These are phyloP conservation scores for Montipora sp. DNA, from an alignment of 64 coral and sea anemone genomes.

Conservation along the genomic window DNA sequence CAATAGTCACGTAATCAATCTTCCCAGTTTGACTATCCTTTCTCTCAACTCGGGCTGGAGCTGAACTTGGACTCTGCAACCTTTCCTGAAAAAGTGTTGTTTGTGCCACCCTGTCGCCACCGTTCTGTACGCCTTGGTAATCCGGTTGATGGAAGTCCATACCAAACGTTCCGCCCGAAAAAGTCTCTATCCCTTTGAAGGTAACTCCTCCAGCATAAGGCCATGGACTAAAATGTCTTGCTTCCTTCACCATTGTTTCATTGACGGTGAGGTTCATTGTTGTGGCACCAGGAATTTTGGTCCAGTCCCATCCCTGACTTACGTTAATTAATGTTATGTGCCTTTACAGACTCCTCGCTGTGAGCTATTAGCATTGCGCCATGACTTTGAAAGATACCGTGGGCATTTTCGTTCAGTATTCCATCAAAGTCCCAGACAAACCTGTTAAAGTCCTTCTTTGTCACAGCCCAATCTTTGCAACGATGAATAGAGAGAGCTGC, in stretches of 20 bases:
- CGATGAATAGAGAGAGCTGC: slow-evolving; percentile 54
- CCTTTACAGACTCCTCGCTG: slow-evolving; percentile 48
- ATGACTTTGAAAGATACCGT: slow-evolving; percentile 55
- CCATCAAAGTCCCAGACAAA: slow-evolving; percentile 62
- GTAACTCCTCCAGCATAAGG: slow-evolving; percentile 39
- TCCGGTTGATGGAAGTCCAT: slow-evolving; percentile 51
- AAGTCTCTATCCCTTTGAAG: not conserved
- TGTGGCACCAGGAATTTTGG: slow-evolving; percentile 9
- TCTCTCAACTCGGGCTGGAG: not conserved
- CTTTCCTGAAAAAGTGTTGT: slow-evolving; percentile 78
- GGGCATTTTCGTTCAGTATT: slow-evolving; percentile 15
- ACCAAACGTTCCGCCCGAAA: slow-evolving; percentile 41
- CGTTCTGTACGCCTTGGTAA: not conserved
- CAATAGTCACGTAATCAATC: not conserved
- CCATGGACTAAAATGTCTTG: slow-evolving; percentile 11
- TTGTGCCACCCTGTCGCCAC: not conserved
- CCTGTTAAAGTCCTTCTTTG: slow-evolving; percentile 60
- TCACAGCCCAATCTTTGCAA: slow-evolving; percentile 48
- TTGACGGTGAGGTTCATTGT: not conserved
- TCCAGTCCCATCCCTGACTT: slow-evolving; percentile 1
- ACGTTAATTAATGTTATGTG: slow-evolving; percentile 49
- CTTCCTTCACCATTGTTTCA: not conserved
- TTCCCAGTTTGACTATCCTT: not conserved
- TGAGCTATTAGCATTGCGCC: slow-evolving; percentile 66
- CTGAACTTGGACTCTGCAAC: not conserved